Conservation (phyloP, 2,888 invertebrate genomes). For the Mesochorus sp. region DNA sequence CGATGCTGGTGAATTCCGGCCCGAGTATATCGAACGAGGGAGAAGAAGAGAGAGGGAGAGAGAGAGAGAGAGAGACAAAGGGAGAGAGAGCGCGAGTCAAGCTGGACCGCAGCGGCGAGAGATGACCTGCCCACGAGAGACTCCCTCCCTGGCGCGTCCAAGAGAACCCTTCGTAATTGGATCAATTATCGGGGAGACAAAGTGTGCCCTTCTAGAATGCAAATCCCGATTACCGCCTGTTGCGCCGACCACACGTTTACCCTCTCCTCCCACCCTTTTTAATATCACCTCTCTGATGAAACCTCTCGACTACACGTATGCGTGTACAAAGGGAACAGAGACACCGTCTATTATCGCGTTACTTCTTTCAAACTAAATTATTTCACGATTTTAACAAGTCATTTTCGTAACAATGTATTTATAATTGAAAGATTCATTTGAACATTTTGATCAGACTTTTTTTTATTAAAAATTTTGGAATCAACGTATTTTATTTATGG, state of each 20-base stretch:
- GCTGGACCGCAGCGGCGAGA: slow-evolving; percentile 46
- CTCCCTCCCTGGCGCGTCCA: slow-evolving; percentile 35
- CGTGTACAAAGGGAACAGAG: not conserved
- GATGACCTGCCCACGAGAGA: slow-evolving; percentile 57
- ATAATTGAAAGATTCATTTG: not conserved
- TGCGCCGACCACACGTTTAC: slow-evolving; percentile 61
- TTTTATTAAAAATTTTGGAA: too few species aligned
- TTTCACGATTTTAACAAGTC: slow-evolving; percentile 43
- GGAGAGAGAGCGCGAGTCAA: slow-evolving; percentile 33
- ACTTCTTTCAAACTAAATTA: slow-evolving; percentile 34
- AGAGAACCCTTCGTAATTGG: slow-evolving; percentile 65
- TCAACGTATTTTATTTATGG: too few species aligned
- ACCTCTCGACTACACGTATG: slow-evolving; percentile 3
- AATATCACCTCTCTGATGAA: slow-evolving; percentile 58
- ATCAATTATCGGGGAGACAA: slow-evolving; percentile 68
- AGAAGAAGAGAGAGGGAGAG: not conserved
- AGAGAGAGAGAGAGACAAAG: not conserved
- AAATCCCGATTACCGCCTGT: slow-evolving; percentile 66
- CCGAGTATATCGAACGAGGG: slow-evolving; percentile 35
- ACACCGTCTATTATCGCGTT: slow-evolving; percentile 44
- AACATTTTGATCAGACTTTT: not conserved
- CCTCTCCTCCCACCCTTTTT: slow-evolving; percentile 21
- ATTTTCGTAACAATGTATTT: not conserved
- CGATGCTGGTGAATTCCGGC: slow-evolving; percentile 45
- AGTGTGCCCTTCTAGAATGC: slow-evolving; percentile 65